phyloP scores from a whole-genome alignment of 2,797 vertebrate species.

The Phalanger gymnotis region DNA sequence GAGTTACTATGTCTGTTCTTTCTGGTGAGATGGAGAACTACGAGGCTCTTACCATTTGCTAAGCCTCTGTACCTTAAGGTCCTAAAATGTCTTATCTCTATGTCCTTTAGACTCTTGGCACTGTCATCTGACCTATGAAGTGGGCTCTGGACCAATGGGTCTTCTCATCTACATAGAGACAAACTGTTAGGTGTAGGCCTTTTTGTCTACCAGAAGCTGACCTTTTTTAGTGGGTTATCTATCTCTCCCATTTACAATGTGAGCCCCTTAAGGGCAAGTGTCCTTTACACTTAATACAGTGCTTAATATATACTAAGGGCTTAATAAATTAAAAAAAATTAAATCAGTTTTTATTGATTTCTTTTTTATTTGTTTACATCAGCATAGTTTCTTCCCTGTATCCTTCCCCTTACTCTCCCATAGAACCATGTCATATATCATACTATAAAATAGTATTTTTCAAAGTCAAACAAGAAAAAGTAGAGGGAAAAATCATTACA shows the following conservation, averaged over 20 bases:
- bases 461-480: background rate
- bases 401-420: background rate
- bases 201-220: background rate
- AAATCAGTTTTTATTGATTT: background rate
- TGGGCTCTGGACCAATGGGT: background rate
- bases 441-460: background rate
- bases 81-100: background rate
- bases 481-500: background rate
- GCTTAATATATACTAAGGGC: background rate
- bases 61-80: rapidly evolving
- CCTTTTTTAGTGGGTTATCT: background rate
- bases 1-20: background rate
- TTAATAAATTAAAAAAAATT: background rate
- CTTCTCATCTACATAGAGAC: background rate
- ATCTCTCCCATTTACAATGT: background rate
- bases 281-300: background rate
- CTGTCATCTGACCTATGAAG: background rate
- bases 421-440: background rate
- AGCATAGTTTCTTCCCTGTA: background rate
- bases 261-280: background rate
- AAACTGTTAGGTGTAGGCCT: background rate
- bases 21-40: background rate
- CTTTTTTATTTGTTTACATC: background rate
- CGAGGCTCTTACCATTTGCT: background rate
- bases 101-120: background rate